Conservation (phyloP, 2,888 invertebrate species). For the Hirudinaria manillensis region DNA sequence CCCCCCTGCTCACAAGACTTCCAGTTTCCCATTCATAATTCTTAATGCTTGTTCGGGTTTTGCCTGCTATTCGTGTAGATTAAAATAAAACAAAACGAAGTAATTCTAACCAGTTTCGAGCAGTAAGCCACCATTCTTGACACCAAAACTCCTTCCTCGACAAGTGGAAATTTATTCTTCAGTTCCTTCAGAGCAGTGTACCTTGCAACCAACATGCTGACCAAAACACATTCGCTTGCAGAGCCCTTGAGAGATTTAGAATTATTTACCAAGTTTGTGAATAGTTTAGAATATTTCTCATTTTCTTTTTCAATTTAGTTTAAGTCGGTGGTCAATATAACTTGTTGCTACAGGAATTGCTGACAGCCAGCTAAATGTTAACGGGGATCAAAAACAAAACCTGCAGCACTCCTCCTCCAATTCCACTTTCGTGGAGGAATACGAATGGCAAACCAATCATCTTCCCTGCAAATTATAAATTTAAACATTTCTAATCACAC, state of each 20-base stretch:
- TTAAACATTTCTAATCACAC: not conserved
- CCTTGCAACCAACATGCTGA: slow-evolving; percentile 83
- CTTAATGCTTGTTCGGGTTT: no score
- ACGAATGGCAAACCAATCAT: slow-evolving; percentile 79
- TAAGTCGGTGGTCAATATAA: no score
- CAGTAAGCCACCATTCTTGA: slow-evolving; percentile 80
- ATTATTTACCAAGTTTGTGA: not conserved
- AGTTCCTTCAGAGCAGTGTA: slow-evolving; percentile 54
- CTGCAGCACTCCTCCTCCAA: slow-evolving; percentile 88
- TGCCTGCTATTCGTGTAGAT: no score
- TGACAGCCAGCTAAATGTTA: not conserved
- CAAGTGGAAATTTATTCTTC: slow-evolving; percentile 46
- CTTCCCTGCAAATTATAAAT: slow-evolving; percentile 56
- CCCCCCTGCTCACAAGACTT: no score
- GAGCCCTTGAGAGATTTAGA: slow-evolving; percentile 67
- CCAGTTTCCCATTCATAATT: no score
- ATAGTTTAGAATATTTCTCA: not conserved
- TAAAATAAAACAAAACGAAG: no score
- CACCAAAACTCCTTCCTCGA: slow-evolving; percentile 73
- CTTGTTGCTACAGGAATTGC: not conserved
- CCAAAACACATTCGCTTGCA: slow-evolving; percentile 88
- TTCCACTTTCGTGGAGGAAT: slow-evolving; percentile 77
- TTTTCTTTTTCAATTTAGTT: no score
- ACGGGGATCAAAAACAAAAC: slow-evolving; percentile 46
- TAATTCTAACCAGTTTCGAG: slow-evolving; percentile 52